Evolutionary conservation across 1,140 invertebrate species (phyloP).

Genomic region (Cataglyphis hispanica): DNA sequence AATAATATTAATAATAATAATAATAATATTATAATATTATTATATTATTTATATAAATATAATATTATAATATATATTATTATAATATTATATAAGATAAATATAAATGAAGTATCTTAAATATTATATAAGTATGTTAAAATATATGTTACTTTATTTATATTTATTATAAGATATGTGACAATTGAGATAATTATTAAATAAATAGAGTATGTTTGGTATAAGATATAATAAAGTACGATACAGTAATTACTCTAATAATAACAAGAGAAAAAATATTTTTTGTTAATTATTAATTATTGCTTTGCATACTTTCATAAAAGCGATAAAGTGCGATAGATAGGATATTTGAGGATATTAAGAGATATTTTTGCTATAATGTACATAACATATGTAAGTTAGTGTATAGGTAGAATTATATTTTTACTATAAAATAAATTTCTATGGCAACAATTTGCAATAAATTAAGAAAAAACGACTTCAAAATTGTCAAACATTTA

Average conservation of each 20-base stretch:
- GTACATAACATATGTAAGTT: neutral
- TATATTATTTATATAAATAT: no score
- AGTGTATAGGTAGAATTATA: neutral
- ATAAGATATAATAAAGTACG: no score
- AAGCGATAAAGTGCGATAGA: slow-evolving; percentile 70
- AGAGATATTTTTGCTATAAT: slow-evolving; percentile 65
- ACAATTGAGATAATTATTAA: no score
- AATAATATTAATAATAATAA: no score
- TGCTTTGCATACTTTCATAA: neutral
- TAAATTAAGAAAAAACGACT: neutral
- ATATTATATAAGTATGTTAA: no score
- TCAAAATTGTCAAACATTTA: neutral
- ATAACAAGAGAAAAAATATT: slow-evolving; percentile 17
- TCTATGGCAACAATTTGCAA: neutral
- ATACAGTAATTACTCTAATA: neutral
- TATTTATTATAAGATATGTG: no score
- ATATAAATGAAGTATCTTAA: no score
- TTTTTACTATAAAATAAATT: neutral
- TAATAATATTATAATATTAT: no score
- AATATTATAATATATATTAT: no score
- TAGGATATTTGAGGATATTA: slow-evolving; percentile 88
- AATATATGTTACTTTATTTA: no score
- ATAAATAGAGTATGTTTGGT: no score
- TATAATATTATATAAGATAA: no score
- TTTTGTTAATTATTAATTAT: neutral